Evolutionary conservation across 1,140 invertebrate genomes (phyloP).

Genomic region (Cyclina sinensis): DNA sequence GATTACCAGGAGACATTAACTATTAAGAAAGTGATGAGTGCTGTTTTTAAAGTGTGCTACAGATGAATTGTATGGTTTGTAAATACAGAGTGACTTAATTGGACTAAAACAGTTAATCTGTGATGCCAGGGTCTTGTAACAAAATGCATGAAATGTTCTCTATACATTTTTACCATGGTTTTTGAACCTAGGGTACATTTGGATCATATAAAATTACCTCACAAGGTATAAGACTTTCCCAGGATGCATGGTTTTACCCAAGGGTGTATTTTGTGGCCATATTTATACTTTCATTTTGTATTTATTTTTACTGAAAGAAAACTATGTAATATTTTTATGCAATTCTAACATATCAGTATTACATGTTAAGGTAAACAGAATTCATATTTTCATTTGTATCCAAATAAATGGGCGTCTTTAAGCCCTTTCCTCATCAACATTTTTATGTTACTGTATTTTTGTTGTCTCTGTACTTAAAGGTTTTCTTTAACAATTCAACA

Average conservation of each 20-base stretch:
- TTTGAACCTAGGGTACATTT: neutral
- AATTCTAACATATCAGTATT: constrained; percentile 34
- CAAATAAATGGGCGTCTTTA: too few relatives aligned
- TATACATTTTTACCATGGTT: neutral
- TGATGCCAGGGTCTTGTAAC: constrained; percentile 5
- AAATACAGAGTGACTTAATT: neutral
- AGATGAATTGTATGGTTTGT: neutral
- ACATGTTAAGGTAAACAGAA: neutral
- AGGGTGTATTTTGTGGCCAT: neutral
- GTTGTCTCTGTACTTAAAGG: too few relatives aligned
- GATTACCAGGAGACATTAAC: neutral
- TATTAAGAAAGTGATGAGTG: neutral
- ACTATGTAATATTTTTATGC: constrained; percentile 35
- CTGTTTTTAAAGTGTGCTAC: neutral
- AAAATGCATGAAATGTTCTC: neutral
- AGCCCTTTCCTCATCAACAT: too few relatives aligned
- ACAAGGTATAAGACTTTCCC: neutral
- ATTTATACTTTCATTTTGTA: neutral
- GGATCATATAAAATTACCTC: neutral
- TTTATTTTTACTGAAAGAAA: neutral
- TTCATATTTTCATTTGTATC: too few relatives aligned
- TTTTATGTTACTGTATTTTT: too few relatives aligned
- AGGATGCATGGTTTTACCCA: neutral
- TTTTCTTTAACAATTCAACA: too few relatives aligned
- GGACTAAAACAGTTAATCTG: neutral